A percentile compares a stretch with the other conserved stretches of the same genome.
Evolutionary conservation across 2,113 vertebrate species (phyloP).

Genomic region (Lepidothrix coronata): DNA sequence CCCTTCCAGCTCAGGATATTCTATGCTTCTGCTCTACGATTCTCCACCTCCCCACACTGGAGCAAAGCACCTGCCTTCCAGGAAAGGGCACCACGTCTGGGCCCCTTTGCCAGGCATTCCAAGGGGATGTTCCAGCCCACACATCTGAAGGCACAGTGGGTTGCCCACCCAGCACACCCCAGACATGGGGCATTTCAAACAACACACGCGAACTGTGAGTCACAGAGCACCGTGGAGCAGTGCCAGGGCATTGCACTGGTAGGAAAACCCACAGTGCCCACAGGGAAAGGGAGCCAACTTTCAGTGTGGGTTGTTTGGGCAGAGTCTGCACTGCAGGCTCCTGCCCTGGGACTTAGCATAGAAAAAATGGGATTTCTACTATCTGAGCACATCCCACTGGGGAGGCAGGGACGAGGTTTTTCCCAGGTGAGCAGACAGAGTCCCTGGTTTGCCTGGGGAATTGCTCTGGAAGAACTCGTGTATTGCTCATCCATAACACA

Average conservation of each 20-base stretch:
- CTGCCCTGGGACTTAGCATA: background rate
- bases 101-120: background rate
- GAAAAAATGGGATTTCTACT: background rate
- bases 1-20: background rate
- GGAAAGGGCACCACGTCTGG: accelerated
- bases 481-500: background rate
- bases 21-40: background rate
- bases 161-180: background rate
- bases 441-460: background rate
- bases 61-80: background rate
- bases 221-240: background rate
- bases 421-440: background rate
- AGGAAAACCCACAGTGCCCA: background rate
- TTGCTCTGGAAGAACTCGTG: accelerated
- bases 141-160: accelerated
- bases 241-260: background rate
- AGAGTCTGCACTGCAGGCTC: background rate
- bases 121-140: background rate
- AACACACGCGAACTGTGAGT: background rate
- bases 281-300: background rate
- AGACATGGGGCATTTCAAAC: accelerated
- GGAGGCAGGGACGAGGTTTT: background rate
- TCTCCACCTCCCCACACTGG: background rate
- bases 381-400: background rate
- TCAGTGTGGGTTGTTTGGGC: background rate